Percentiles rank a stretch among this genome's conserved stretches.
These are phyloP conservation scores for Copsychus sechellarum DNA, from an alignment of 2,113 vertebrate species.

Conservation along the genomic window DNA sequence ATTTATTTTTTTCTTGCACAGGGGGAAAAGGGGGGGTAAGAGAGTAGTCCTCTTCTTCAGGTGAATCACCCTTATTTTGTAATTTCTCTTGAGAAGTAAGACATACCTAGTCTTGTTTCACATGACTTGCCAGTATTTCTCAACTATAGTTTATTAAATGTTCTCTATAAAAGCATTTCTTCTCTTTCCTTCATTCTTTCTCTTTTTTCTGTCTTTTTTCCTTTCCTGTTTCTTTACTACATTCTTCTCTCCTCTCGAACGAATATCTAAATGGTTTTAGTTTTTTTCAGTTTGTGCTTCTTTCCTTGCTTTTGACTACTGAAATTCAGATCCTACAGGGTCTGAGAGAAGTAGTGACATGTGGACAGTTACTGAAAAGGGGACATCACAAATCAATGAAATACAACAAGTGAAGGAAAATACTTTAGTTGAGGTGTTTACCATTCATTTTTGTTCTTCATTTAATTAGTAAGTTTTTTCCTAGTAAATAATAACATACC, in stretches of 20 bases:
- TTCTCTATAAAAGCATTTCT: neutral
- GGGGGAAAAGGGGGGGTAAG: fast-evolving
- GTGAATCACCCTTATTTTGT: neutral
- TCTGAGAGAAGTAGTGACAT: neutral
- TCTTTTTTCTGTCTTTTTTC: neutral
- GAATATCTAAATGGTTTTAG: neutral
- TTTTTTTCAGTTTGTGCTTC: neutral
- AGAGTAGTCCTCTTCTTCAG: neutral
- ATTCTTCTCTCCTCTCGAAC: neutral
- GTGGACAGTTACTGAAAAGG: neutral
- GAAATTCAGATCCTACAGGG: neutral
- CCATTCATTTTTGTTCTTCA: neutral
- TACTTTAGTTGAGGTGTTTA: neutral
- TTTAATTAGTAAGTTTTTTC: neutral
- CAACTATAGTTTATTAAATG: neutral
- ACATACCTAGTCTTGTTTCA: neutral
- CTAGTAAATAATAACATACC: neutral
- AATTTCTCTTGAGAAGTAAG: neutral
- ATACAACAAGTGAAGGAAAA: neutral
- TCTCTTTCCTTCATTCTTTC: neutral
- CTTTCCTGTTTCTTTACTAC: neutral
- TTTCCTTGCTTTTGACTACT: neutral
- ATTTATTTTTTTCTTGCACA: neutral
- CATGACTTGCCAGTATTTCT: neutral
- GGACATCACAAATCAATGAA: neutral